phyloP scores from a whole-genome alignment of 1,140 invertebrate species.

The Hypothenemus hampei region DNA sequence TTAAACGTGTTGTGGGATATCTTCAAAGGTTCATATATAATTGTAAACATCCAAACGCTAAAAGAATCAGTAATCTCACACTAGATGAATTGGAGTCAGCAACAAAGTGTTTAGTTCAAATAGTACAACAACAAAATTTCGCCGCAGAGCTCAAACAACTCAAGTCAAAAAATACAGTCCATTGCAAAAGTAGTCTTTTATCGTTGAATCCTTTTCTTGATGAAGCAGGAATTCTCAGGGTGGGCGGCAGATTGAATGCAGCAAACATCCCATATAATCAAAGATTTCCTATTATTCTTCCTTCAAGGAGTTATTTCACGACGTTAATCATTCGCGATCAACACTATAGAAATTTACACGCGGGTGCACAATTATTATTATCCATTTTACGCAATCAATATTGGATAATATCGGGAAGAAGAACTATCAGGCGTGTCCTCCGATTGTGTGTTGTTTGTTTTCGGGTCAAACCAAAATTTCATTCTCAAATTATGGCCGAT shows the following conservation, averaged over 20 bases:
- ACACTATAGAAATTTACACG: neutral
- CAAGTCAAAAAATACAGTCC: neutral
- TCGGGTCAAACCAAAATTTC: neutral
- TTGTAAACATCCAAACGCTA: neutral
- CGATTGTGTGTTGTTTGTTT: conserved; percentile 6
- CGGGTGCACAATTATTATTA: neutral
- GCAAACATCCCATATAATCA: too few relatives aligned
- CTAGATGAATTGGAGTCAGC: neutral
- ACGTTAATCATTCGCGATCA: neutral
- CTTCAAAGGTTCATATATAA: neutral
- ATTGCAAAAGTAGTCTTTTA: neutral
- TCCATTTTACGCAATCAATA: neutral
- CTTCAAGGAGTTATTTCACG: conserved; percentile 32
- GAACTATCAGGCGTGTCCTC: conserved; percentile 1
- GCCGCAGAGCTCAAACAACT: neutral
- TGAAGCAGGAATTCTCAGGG: neutral
- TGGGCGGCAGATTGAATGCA: neutral
- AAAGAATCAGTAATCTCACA: neutral
- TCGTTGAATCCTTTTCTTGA: neutral
- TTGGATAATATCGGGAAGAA: conserved; percentile 28
- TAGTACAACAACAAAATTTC: neutral
- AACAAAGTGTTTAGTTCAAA: neutral
- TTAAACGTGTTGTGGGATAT: neutral
- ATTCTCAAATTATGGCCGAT: neutral
- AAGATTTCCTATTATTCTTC: too few relatives aligned